Conservation (phyloP, 1,140 invertebrate genomes). For the Panagrolaimus sp. region DNA sequence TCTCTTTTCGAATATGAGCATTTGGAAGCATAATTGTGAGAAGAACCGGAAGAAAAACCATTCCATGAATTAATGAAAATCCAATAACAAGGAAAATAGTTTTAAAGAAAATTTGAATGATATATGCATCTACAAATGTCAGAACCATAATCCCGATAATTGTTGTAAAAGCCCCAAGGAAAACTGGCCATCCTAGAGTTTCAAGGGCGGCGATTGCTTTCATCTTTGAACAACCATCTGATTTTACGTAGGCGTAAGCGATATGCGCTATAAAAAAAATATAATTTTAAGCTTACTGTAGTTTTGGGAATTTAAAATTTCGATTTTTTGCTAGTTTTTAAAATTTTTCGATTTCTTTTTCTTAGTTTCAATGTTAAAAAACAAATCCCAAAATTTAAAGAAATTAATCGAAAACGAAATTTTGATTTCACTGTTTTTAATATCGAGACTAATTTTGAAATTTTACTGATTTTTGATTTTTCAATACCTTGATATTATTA, state of each 20-base stretch:
- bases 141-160: conserved; percentile 57
- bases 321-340: no score
- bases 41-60: conserved; percentile 45
- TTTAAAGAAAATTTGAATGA: conserved; percentile 55
- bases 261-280: conserved; percentile 71
- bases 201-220: conserved; percentile 70
- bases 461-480: no score
- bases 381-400: no score
- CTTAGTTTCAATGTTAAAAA: no score
- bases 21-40: conserved; percentile 39
- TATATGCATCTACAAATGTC: conserved; percentile 54
- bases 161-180: conserved; percentile 63
- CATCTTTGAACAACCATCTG: conserved; percentile 59
- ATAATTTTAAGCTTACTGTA: no score
- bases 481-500: no score
- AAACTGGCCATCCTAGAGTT: conserved; percentile 75
- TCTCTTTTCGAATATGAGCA: background rate
- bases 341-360: no score
- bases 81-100: conserved; percentile 51
- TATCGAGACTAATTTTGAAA: no score
- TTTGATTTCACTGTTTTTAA: no score
- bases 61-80: conserved; percentile 49
- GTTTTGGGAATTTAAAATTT: no score
- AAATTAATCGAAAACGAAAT: no score
- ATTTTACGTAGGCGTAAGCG: conserved; percentile 65